These are phyloP conservation scores for Stramonita haemastoma DNA, from an alignment of 2,888 invertebrate species.

Conservation along the genomic window DNA sequence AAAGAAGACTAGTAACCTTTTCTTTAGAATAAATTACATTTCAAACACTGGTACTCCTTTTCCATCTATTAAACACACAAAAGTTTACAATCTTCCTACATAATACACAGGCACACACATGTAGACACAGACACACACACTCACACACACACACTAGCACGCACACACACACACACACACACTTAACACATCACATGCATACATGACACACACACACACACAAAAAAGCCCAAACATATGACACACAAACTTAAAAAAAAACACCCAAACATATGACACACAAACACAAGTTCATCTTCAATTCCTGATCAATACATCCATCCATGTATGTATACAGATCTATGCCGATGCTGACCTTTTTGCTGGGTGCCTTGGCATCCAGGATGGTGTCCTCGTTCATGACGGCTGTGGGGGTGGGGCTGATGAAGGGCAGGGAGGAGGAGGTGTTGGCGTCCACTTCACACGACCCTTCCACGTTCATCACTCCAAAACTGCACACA, in stretches of 20 bases:
- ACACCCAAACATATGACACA: neutral
- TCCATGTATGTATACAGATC: neutral
- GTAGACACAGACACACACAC: no score
- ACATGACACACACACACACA: neutral
- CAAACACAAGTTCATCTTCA: neutral
- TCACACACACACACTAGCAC: no score
- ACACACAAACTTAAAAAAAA: neutral
- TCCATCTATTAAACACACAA: no score
- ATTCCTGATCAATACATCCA: neutral
- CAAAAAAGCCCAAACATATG: neutral
- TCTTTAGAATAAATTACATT: no score
- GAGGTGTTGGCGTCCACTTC: conserved; percentile 50
- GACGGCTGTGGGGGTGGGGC: conserved; percentile 78
- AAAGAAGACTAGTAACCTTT: no score
- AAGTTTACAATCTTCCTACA: no score
- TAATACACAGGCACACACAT: no score
- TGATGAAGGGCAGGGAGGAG: conserved; percentile 69
- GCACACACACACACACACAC: no score
- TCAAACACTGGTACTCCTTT: no score
- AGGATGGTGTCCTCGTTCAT: conserved; percentile 79
- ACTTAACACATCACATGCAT: neutral
- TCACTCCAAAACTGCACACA: conserved; percentile 72
- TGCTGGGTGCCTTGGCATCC: conserved; percentile 79
- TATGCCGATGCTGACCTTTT: conserved; percentile 53
- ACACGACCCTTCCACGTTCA: conserved; percentile 72